Base-by-base conservation (phyloP, 1,140 invertebrate species). In the Venustaconcha ellipsiformis region DNA sequence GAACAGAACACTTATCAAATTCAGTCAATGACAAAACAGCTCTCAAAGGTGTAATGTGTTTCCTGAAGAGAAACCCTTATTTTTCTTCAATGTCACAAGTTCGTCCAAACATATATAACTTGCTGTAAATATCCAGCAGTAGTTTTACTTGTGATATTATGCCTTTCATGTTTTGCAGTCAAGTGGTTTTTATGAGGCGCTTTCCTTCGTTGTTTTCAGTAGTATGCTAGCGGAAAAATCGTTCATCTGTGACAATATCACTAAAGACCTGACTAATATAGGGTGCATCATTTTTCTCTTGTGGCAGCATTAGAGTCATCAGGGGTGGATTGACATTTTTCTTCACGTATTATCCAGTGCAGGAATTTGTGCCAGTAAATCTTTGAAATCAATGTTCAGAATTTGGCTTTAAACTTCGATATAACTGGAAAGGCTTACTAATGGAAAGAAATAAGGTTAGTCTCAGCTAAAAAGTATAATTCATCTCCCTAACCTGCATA, bases 261-360 rank as follows among this genome's bases (percentile, higher is more conserved):
- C 15, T 14, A 5, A 17, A 57, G 2, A n/a, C 1, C 62, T 67
- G 72, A 20, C 37, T n/a, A 48, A 74, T 56, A 67, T 14, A 1
- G 6, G 12, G 15, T 15, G 55, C 26, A 11, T 13, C 26, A 11
- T 68, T 74, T 59, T n/a, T 60, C 48, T 60, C 23, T 57, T 58
- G 71, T 72, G 14, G 15, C n/a, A 15, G 37, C 65, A 20, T 74
- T 68, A 23, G 68, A 74, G 56, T 67, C 65, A 56, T 74, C 66
- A 13, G 72, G 66, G 5, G 72, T 68, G 37, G 62, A 74, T 2
- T 6, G 26, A 55, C 60, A 74, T 62, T 74, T 74, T 26, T 74
- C 72, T 67, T 74, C 72, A 59, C 65, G 68, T 2, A 74, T 67
- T 23, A 74, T 30, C 2, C 2, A 30, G 26, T 30, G 26, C 26